These are phyloP conservation scores for Aricia agestis DNA, from an alignment of 1,140 invertebrate genomes.

Conservation along the genomic window DNA sequence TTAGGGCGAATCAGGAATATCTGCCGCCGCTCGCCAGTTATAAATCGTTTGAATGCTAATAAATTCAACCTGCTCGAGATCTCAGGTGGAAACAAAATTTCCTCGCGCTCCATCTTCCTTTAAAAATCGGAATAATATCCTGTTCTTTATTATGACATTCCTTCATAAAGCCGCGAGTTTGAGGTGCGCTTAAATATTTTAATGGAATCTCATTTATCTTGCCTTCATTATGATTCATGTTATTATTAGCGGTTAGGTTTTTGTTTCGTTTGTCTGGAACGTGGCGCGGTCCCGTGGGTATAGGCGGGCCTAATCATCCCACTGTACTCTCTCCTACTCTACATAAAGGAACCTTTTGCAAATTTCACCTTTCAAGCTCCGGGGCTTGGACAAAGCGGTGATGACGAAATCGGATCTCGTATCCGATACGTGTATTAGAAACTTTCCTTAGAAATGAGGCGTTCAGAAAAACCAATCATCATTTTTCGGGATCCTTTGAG, in stretches of 20 bases:
- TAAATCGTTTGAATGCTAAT: conserved; percentile 76
- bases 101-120: conserved; percentile 61
- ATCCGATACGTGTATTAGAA: not conserved
- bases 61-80: conserved; percentile 66
- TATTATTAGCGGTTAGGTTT: conserved; percentile 1
- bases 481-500: not conserved
- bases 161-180: conserved; percentile 57
- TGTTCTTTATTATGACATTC: conserved; percentile 67
- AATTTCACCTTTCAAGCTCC: not conserved
- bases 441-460: not conserved
- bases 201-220: conserved; percentile 63
- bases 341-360: not conserved
- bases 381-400: not conserved
- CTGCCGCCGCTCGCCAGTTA: conserved; percentile 72
- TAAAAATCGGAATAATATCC: conserved; percentile 62
- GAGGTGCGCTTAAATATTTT: conserved; percentile 59
- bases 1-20: conserved; percentile 75
- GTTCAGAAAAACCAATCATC: not conserved
- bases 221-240: conserved; percentile 28
- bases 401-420: not conserved
- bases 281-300: not conserved
- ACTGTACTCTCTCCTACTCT: not conserved
- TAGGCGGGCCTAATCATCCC: not conserved
- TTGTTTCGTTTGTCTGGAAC: not conserved
- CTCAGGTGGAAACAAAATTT: conserved; percentile 64